Conservation (phyloP, 2,888 invertebrate genomes). For the Cantharis rufa region DNA sequence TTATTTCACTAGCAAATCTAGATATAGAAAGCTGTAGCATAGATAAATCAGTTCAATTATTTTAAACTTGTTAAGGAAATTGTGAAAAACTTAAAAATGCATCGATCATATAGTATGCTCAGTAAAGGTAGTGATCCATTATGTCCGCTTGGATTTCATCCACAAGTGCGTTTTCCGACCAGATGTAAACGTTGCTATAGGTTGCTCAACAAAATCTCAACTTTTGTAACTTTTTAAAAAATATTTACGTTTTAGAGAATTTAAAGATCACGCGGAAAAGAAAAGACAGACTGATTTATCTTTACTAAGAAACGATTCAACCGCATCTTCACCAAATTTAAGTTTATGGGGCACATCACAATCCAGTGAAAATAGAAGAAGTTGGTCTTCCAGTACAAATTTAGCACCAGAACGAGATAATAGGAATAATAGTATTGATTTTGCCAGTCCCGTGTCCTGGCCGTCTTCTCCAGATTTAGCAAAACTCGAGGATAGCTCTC, state of each 20-base stretch:
- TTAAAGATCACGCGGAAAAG: conserved; percentile 85
- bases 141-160: conserved; percentile 91
- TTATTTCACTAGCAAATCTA: conserved; percentile 13
- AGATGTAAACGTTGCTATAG: conserved; percentile 91
- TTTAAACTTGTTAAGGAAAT: background rate
- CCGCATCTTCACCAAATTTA: conserved; percentile 80
- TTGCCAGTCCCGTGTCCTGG: conserved; percentile 65
- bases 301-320: conserved; percentile 60
- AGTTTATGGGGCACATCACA: conserved; percentile 60
- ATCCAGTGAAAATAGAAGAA: conserved; percentile 50
- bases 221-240: conserved; percentile 12
- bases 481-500: conserved; percentile 63
- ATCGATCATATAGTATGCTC: conserved; percentile 71
- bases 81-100: conserved; percentile 57
- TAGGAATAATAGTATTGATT: conserved; percentile 37
- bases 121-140: conserved; percentile 81
- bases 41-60: background rate
- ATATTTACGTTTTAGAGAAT: conserved; percentile 64
- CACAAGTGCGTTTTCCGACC: conserved; percentile 92
- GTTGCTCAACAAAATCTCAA: conserved; percentile 45
- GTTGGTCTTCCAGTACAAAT: conserved; percentile 80
- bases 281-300: conserved; percentile 67
- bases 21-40: conserved; percentile 8
- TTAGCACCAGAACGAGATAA: conserved; percentile 51
- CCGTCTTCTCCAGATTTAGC: conserved; percentile 83